phyloP scores from a whole-genome alignment of 2,797 vertebrate genomes.

The Eupleurogrammus muticus region DNA sequence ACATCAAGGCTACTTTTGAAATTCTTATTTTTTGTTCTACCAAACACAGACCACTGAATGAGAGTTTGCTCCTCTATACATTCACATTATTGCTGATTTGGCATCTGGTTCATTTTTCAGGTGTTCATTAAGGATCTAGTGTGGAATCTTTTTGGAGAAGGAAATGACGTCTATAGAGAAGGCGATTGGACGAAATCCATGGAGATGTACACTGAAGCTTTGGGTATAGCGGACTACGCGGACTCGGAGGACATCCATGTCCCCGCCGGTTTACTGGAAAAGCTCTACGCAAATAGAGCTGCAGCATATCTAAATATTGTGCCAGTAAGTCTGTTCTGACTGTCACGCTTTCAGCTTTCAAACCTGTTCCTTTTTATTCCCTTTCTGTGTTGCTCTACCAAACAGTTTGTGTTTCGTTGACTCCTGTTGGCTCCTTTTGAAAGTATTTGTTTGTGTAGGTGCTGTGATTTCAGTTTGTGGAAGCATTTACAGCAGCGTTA shows the following conservation, averaged over 20 bases:
- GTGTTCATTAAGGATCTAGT: slow-evolving; percentile 93
- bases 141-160: slow-evolving; percentile 95
- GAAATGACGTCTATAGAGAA: slow-evolving; percentile 93
- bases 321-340: slow-evolving; percentile 69
- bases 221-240: slow-evolving; percentile 94
- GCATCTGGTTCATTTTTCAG: slow-evolving; percentile 70
- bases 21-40: not conserved
- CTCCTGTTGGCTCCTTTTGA: no score
- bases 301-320: slow-evolving; percentile 93
- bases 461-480: no score
- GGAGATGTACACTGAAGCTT: slow-evolving; percentile 93
- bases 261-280: slow-evolving; percentile 88
- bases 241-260: slow-evolving; percentile 92
- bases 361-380: not conserved
- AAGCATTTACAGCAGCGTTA: no score
- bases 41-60: not conserved
- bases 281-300: slow-evolving; percentile 93
- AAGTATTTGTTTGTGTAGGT: no score
- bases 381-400: not conserved
- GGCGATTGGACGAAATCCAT: slow-evolving; percentile 90
- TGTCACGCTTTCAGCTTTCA: not conserved
- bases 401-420: not conserved
- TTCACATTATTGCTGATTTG: not conserved
- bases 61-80: no score
- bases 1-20: not conserved